Evolutionary conservation across 1,140 invertebrate genomes (phyloP).

Genomic region (Eupristina koningsbergeri): DNA sequence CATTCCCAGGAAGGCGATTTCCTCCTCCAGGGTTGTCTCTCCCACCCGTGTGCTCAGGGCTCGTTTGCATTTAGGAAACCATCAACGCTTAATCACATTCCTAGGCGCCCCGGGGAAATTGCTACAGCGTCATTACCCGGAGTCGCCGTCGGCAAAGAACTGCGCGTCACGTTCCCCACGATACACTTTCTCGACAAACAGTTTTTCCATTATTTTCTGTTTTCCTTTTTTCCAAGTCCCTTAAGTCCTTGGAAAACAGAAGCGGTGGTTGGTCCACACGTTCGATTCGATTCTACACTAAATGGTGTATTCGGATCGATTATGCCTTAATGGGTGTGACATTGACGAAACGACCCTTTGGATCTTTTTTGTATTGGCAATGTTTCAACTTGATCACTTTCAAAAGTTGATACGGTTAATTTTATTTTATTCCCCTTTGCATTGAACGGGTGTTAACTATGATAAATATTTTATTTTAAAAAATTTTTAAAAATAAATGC

Average conservation of each 20-base stretch:
- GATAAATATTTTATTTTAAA: too few species aligned
- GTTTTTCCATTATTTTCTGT: constrained; percentile 27
- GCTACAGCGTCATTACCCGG: constrained; percentile 53
- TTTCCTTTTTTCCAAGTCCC: background rate
- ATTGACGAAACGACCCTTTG: too few species aligned
- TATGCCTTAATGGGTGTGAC: background rate
- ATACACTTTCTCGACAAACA: constrained; percentile 41
- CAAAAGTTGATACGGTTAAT: too few species aligned
- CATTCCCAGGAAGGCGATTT: constrained; percentile 17
- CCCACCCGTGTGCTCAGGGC: constrained; percentile 51
- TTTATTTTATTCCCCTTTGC: too few species aligned
- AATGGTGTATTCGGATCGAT: background rate
- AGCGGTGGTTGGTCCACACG: too few species aligned
- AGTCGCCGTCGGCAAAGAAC: constrained; percentile 17
- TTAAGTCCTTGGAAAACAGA: too few species aligned
- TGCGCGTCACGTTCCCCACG: constrained; percentile 1
- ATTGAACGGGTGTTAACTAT: too few species aligned
- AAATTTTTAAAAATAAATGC: too few species aligned
- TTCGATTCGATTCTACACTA: background rate
- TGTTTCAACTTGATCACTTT: too few species aligned
- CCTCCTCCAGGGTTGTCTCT: background rate
- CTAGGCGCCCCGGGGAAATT: constrained; percentile 69
- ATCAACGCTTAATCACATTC: constrained; percentile 73
- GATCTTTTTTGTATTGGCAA: too few species aligned
- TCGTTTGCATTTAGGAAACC: constrained; percentile 74